Evolutionary conservation across 2,888 invertebrate genomes (phyloP).

Genomic region (Caenorhabditis sulstoni): DNA sequence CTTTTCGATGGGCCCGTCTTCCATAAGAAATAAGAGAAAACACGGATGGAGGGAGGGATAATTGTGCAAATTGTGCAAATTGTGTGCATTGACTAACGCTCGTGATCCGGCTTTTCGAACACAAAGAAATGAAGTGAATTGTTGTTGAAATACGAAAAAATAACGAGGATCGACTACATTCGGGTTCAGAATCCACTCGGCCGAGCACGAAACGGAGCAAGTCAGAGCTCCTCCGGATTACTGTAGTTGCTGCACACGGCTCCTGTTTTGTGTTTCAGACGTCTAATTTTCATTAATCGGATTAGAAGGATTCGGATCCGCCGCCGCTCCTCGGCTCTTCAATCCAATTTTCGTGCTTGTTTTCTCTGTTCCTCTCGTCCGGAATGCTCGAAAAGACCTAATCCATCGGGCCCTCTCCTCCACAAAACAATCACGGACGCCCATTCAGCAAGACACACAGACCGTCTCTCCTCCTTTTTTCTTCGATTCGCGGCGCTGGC

Average conservation of each 20-base stretch:
- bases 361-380: slow-evolving; percentile 11
- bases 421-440: neutral
- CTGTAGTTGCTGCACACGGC: neutral
- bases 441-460: neutral
- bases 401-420: no score
- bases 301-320: slow-evolving; percentile 10
- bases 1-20: slow-evolving; percentile 1
- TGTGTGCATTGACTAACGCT: neutral
- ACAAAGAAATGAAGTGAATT: neutral
- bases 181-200: neutral
- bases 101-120: slow-evolving; percentile 8
- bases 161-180: neutral
- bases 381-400: no score
- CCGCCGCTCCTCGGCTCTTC: neutral
- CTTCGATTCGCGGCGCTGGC: slow-evolving; percentile 10
- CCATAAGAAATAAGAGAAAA: slow-evolving; percentile 15
- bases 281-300: slow-evolving; percentile 48
- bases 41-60: slow-evolving; percentile 24
- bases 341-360: slow-evolving; percentile 1
- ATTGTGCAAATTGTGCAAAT: slow-evolving; percentile 52
- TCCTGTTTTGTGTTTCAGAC: slow-evolving; percentile 9
- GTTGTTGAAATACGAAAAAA: slow-evolving; percentile 9
- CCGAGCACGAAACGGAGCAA: neutral
- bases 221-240: neutral
- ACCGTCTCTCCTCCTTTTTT: neutral